Evolutionary conservation across 2,797 vertebrate genomes (phyloP).

Genomic region (Danio tinwini): DNA sequence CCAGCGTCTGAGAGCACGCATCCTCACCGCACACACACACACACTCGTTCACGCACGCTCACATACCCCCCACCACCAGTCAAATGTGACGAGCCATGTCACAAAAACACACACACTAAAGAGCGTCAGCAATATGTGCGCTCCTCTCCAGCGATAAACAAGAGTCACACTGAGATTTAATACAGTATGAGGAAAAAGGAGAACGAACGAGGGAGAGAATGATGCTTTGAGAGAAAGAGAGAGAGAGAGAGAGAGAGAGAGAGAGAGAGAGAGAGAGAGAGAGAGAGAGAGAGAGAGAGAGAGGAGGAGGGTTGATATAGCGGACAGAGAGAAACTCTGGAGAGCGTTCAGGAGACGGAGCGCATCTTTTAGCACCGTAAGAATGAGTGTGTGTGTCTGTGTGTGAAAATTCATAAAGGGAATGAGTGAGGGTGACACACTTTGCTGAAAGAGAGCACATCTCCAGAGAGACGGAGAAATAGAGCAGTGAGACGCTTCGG

Average conservation of each 20-base stretch:
- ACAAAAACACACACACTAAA: slow-evolving; percentile 23
- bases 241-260: background rate
- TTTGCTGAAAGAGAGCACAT: slow-evolving; percentile 39
- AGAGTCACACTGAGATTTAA: background rate
- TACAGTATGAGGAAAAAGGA: background rate
- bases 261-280: background rate
- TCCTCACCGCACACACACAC: slow-evolving; percentile 60
- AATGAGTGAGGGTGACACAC: slow-evolving; percentile 40
- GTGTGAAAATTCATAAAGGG: slow-evolving; percentile 18
- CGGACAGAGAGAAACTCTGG: slow-evolving; percentile 28
- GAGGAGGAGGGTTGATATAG: background rate
- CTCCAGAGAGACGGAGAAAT: slow-evolving; percentile 31
- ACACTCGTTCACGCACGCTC: slow-evolving; percentile 41
- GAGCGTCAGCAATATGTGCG: slow-evolving; percentile 7
- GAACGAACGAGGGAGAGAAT: background rate
- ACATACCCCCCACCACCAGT: slow-evolving; percentile 48
- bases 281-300: background rate
- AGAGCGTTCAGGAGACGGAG: background rate
- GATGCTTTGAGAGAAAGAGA: background rate
- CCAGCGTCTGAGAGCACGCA: slow-evolving; percentile 74
- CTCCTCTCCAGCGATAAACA: slow-evolving; percentile 13
- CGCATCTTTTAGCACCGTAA: background rate
- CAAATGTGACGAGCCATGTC: slow-evolving; percentile 48
- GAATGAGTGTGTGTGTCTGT: slow-evolving; percentile 5
- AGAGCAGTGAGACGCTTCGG: slow-evolving; percentile 17